These are phyloP conservation scores for Semaprochilodus insignis DNA, from an alignment of 2,797 vertebrate genomes.

Conservation along the genomic window DNA sequence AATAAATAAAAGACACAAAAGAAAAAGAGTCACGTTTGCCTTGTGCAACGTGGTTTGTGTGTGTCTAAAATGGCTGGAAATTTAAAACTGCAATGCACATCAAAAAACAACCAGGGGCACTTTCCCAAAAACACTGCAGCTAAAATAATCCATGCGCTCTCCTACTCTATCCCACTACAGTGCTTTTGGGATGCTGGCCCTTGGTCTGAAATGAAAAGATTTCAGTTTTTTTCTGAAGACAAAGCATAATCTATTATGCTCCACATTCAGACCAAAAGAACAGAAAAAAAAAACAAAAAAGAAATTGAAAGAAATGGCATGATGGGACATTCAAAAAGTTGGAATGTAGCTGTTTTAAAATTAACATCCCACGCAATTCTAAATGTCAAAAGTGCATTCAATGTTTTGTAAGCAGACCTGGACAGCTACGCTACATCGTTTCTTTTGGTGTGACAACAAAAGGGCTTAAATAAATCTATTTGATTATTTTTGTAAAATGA, in stretches of 20 bases:
- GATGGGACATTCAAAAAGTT: conserved; percentile 74
- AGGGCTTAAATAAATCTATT: conserved; percentile 65
- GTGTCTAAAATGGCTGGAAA: conserved; percentile 17
- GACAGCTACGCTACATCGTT: conserved; percentile 74
- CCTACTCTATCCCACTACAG: not conserved
- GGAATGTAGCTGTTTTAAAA: conserved; percentile 79
- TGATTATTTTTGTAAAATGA: conserved; percentile 70
- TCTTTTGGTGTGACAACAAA: conserved; percentile 68
- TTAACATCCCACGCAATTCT: conserved; percentile 78
- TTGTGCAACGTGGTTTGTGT: not conserved
- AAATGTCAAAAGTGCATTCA: conserved; percentile 84
- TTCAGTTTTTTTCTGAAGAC: conserved; percentile 15
- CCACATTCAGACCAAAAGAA: conserved; percentile 5
- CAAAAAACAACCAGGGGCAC: not conserved
- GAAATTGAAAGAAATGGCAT: not conserved
- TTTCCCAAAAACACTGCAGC: conserved; percentile 4
- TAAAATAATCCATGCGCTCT: not conserved
- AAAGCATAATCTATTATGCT: conserved; percentile 3
- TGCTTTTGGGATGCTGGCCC: not conserved
- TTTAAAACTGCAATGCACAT: not conserved
- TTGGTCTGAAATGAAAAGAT: conserved; percentile 13
- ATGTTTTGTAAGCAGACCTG: conserved; percentile 64
- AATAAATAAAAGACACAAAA: not conserved
- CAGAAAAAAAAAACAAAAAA: conserved; percentile 36
- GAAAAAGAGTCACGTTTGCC: not conserved